Conservation (phyloP, 2,113 vertebrate genomes). For the Corydoras sp. region DNA sequence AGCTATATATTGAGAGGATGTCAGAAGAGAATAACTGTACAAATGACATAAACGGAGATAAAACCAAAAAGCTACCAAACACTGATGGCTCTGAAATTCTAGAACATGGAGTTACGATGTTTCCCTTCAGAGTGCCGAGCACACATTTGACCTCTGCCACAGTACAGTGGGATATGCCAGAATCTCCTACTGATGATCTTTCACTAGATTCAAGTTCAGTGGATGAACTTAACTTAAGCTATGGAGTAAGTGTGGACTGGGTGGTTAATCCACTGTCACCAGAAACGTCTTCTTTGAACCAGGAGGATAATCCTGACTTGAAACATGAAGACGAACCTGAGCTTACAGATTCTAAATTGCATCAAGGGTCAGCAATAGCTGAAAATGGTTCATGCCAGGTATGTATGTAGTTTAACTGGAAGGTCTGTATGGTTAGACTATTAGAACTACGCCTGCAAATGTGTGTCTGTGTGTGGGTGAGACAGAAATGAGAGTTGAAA, state of each 20-base stretch:
- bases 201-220: constrained; percentile 34
- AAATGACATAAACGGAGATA: not conserved
- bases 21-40: constrained; percentile 10
- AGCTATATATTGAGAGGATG: constrained; percentile 34
- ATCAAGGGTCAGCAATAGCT: constrained; percentile 20
- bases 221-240: constrained; percentile 37
- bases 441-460: constrained; percentile 10
- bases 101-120: constrained; percentile 34
- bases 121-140: constrained; percentile 41
- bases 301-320: constrained; percentile 14
- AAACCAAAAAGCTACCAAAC: not conserved
- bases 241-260: constrained; percentile 21
- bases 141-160: constrained; percentile 51
- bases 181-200: constrained; percentile 28
- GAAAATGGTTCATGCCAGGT: constrained; percentile 47
- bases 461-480: constrained; percentile 1
- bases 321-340: not conserved
- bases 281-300: not conserved
- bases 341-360: constrained; percentile 27
- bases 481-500: not conserved
- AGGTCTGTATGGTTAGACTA: constrained; percentile 32
- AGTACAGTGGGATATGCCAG: constrained; percentile 61
- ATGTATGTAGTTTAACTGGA: constrained; percentile 27
- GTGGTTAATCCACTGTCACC: constrained; percentile 19
- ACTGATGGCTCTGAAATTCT: constrained; percentile 3